Base-by-base conservation (phyloP, 2,888 invertebrate species). In the Ophion slaviceki region DNA sequence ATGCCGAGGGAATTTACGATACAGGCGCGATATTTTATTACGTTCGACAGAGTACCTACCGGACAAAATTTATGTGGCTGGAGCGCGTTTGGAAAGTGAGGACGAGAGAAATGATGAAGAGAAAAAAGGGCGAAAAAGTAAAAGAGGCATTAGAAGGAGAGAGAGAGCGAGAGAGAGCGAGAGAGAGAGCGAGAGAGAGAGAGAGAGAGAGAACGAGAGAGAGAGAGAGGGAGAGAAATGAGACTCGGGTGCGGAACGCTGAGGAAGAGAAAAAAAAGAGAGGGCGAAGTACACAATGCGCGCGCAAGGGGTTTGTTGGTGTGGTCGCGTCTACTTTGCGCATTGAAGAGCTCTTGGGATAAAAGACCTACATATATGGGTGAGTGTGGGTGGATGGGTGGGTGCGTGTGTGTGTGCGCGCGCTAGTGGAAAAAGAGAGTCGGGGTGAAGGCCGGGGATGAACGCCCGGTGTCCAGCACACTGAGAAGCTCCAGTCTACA, bases 11-110 rank as follows among this genome's bases (percentile, higher is more conserved):
- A 91, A 92, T 92, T 92, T 92, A 92, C 91, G 92, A 92, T 89
- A 90, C 90, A 90, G 90, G 89, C 90, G 90, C 89, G 88, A 90
- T 90, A 91, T 91, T 92, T 92, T 92, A 92, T 92, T 92, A 91
- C 91, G 90, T 91, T 91, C 91, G 89, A 90, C 90, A 90, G 90
- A 91, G 90, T 90, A 91, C 90, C 90, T 88, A 89, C 89, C 90
- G 88, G 88, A 89, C 89, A 87, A 90, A 92, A 92, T 92, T 92
- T 91, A 90, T 91, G 92, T 90, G 90, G 88, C 89, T 89, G 89
- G 87, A 85, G 85, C 78, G 78, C 80, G 79, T 75, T 71, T 75
- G 82, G 66, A 82, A 82, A 87, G 80, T 78, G 77, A 86, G 82
- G 80, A 83, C 87, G 62, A 86, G 84, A 84, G 81, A 85, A 80